Evolutionary conservation across 1,140 invertebrate genomes (phyloP), one percentile per base, ranked within the genome.

Genomic region (Drosophila obscura): DNA sequence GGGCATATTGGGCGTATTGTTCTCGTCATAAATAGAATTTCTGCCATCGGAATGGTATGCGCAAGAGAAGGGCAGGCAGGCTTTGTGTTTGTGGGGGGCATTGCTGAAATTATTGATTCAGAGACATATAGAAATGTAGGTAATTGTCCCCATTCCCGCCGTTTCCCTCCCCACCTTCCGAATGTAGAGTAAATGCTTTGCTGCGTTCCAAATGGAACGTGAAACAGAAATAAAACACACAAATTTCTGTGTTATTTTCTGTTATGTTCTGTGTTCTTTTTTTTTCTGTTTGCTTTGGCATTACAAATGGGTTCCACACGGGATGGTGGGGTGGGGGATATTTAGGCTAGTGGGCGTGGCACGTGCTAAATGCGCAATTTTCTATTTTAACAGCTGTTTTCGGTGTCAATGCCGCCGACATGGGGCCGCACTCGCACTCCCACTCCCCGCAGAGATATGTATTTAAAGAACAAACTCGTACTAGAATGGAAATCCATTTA

Each of bases 361-460:
- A 22, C 28, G 61, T 56, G 55, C 51, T 66, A 73, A 84, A 77
- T 85, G 81, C 81, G 81, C 81, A 84, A 84, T 77, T 85, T 35
- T 80, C 74, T 87, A 75, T 87, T 87, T 87, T 73, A 82, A 82
- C 82, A 87, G 83, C 79, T 80, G 79, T 48, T 76, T 71, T 53
- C 49, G 11, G 68, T 84, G 77, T 84, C 75, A 82, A 73, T 77
- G 19, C 19, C 19, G 19, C 19, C 19, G 19, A 1, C 19, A 19
- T 1, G 19, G 19, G 19, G 79, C 51, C 68, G 74, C n/a, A 35
- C 31, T 31, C 41, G 4, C 13, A 24, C n/a, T 22, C 24, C 19
- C 31, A 9, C 8, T 2, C 3, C 31, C 8, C 4, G 2, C 31
- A 11, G 3, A 35, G 31, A 35, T 11, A 35, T 11, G 7, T 69